Evolutionary conservation across 2,888 invertebrate species (phyloP).

Genomic region (Eledone cirrhosa): DNA sequence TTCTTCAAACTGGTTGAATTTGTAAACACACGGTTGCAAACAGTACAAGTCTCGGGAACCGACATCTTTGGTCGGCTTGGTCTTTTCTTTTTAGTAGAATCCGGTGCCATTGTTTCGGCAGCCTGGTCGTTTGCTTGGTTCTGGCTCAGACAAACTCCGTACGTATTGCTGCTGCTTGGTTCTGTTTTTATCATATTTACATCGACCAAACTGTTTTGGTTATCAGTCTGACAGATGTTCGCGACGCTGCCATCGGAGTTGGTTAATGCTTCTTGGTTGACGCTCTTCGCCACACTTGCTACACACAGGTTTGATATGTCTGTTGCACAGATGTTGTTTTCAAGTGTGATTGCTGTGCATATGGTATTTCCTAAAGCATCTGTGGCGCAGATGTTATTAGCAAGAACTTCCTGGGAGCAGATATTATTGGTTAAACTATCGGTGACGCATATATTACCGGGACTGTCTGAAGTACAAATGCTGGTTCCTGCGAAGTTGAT

Average conservation of each 20-base stretch:
- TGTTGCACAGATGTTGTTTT: constrained; percentile 18
- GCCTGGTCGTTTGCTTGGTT: background rate
- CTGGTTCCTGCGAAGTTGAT: constrained; percentile 21
- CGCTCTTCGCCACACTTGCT: constrained; percentile 5
- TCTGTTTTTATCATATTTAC: constrained; percentile 16
- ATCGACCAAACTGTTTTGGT: background rate
- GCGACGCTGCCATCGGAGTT: background rate
- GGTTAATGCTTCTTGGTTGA: constrained; percentile 4
- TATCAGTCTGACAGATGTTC: constrained; percentile 14
- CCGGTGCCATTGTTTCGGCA: background rate
- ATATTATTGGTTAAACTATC: constrained; percentile 18
- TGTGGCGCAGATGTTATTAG: constrained; percentile 22
- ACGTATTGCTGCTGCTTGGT: background rate
- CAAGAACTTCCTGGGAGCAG: constrained; percentile 24
- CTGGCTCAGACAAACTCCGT: constrained; percentile 11
- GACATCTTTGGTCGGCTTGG: constrained; percentile 18
- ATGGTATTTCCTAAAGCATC: constrained; percentile 24
- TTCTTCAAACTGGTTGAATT: constrained; percentile 20
- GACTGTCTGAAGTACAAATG: constrained; percentile 17
- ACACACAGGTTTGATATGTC: constrained; percentile 24
- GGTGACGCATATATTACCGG: constrained; percentile 22
- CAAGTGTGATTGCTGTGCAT: constrained; percentile 17
- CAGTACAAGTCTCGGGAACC: constrained; percentile 22
- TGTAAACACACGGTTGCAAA: constrained; percentile 20
- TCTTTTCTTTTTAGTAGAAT: constrained; percentile 24